Evolutionary conservation across 2,113 vertebrate species (phyloP).

Genomic region (Erythrolamprus reginae): DNA sequence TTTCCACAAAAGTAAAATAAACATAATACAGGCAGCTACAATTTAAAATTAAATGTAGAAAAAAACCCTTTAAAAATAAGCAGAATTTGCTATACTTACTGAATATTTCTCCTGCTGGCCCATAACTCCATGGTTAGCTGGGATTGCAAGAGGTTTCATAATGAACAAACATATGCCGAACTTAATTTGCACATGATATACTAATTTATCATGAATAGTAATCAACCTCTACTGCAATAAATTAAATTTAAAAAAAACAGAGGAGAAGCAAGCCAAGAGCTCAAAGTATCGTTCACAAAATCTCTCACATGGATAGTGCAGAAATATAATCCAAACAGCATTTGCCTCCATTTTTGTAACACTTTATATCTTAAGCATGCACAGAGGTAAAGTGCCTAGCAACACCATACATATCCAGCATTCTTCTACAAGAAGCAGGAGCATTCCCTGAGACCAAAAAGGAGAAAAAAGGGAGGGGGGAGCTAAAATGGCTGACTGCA

Average conservation of each 20-base stretch:
- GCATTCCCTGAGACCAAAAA: constrained; percentile 62
- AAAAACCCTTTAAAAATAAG: constrained; percentile 57
- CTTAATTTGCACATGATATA: constrained; percentile 87
- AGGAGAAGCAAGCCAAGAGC: constrained; percentile 66
- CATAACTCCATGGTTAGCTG: constrained; percentile 95
- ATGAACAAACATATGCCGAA: constrained; percentile 82
- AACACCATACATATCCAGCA: constrained; percentile 65
- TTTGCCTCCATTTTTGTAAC: constrained; percentile 73
- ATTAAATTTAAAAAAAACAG: constrained; percentile 58
- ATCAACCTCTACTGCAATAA: constrained; percentile 71
- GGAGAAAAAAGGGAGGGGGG: constrained; percentile 49
- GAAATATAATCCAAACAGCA: constrained; percentile 69
- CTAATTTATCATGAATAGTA: constrained; percentile 70
- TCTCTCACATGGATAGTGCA: constrained; percentile 66
- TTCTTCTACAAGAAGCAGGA: constrained; percentile 64
- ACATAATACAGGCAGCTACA: constrained; percentile 54
- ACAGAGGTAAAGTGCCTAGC: constrained; percentile 53
- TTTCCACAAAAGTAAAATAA: constrained; percentile 33
- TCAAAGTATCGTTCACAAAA: constrained; percentile 67
- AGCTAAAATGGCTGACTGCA: constrained; percentile 98
- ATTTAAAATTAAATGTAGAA: constrained; percentile 57
- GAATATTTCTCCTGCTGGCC: constrained; percentile 93
- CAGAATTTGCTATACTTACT: constrained; percentile 84
- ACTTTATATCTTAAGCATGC: constrained; percentile 65
- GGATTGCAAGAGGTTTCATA: constrained; percentile 97